phyloP scores from a whole-genome alignment of 2,113 vertebrate genomes.

The Rhinolophus sinicus region DNA sequence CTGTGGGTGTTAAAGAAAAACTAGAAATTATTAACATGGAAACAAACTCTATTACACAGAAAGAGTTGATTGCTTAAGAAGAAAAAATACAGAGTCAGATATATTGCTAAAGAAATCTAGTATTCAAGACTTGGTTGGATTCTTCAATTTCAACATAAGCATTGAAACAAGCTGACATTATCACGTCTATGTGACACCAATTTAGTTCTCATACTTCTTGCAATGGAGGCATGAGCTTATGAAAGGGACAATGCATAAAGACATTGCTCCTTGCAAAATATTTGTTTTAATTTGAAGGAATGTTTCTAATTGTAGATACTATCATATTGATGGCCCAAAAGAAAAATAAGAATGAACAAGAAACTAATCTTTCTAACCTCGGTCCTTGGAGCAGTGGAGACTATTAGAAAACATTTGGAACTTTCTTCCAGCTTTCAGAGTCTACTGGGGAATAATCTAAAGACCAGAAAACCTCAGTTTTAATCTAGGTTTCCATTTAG shows the following conservation, averaged over 20 bases:
- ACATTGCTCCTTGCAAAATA: not conserved
- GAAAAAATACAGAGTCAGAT: not conserved
- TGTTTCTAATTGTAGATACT: not conserved
- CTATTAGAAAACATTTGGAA: not conserved
- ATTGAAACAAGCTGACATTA: slow-evolving; percentile 14
- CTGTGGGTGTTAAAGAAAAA: not conserved
- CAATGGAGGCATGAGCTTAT: slow-evolving; percentile 4
- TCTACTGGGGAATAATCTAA: not conserved
- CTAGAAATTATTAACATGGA: slow-evolving; percentile 21
- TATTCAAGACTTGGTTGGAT: slow-evolving; percentile 65
- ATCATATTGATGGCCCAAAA: not conserved
- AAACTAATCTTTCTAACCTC: not conserved
- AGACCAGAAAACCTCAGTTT: not conserved
- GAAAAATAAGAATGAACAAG: not conserved
- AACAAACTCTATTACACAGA: not conserved
- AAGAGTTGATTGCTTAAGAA: not conserved
- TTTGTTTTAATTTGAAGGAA: not conserved
- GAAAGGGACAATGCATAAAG: slow-evolving; percentile 54
- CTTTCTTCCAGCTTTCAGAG: not conserved
- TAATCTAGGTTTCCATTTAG: not conserved
- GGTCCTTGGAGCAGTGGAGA: not conserved
- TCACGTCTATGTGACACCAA: slow-evolving; percentile 42
- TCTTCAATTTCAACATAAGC: slow-evolving; percentile 66
- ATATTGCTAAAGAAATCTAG: slow-evolving; percentile 53
- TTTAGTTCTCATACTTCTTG: slow-evolving; percentile 52